A percentile compares a stretch with the other conserved stretches of the same genome.
Evolutionary conservation across 2,888 invertebrate genomes (phyloP).

Genomic region (Argyra leucocephala): DNA sequence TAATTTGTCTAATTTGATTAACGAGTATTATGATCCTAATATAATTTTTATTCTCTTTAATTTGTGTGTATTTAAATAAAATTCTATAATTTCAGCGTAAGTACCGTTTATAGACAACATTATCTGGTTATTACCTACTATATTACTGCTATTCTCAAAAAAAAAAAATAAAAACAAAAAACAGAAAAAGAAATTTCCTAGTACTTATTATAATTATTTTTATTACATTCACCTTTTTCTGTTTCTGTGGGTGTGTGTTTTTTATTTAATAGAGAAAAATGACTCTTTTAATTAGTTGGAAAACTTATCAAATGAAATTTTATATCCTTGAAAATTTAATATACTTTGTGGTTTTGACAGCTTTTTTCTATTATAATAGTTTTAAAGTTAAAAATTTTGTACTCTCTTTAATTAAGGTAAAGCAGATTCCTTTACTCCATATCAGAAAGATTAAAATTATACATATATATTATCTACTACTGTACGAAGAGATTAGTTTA

Average conservation of each 20-base stretch:
- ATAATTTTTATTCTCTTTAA: not conserved
- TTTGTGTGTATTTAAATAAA: not conserved
- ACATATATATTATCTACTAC: too few relatives aligned
- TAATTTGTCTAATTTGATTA: slow-evolving; percentile 4
- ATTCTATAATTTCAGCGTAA: not conserved
- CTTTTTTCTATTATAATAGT: not conserved
- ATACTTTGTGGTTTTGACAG: slow-evolving; percentile 4
- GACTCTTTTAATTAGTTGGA: slow-evolving; percentile 2
- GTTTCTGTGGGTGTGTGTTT: not conserved
- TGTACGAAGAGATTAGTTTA: too few relatives aligned
- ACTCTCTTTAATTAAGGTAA: not conserved
- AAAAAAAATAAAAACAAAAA: not conserved
- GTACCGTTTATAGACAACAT: slow-evolving; percentile 3
- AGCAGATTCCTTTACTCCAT: too few relatives aligned
- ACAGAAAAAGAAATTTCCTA: not conserved
- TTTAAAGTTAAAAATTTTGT: not conserved
- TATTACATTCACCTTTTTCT: not conserved
- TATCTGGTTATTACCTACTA: not conserved
- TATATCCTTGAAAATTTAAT: slow-evolving; percentile 1
- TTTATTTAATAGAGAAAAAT: not conserved
- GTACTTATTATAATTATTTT: slow-evolving; percentile 4
- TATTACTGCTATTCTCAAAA: not conserved
- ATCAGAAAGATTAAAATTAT: too few relatives aligned
- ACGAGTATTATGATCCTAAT: not conserved
- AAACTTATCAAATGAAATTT: not conserved